Conservation (phyloP, 2,888 invertebrate species). For the Clanis bilineata region DNA sequence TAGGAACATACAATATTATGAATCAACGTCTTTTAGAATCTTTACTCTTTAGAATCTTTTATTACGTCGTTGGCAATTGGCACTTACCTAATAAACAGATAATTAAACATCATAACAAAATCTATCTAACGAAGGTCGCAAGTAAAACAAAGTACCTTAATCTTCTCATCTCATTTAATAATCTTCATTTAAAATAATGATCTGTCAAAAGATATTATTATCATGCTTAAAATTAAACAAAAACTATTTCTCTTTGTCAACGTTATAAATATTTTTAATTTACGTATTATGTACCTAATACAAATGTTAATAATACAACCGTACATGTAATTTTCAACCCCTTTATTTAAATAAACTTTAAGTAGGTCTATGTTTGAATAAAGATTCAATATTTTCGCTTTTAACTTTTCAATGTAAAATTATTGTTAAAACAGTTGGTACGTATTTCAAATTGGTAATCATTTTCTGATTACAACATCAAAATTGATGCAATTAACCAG, state of each 20-base stretch:
- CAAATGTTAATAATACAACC: conserved; percentile 7
- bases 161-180: conserved; percentile 2
- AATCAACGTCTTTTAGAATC: not conserved
- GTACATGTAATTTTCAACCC: not conserved
- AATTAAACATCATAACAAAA: not conserved
- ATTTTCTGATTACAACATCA: too few species aligned
- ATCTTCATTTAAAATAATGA: not conserved
- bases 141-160: not conserved
- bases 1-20: not conserved
- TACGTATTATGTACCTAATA: not conserved
- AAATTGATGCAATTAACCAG: too few species aligned
- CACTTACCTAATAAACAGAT: not conserved
- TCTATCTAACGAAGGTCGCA: not conserved
- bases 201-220: not conserved
- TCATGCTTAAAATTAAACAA: not conserved
- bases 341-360: not conserved
- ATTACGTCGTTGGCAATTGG: not conserved
- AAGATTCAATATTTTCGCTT: too few species aligned
- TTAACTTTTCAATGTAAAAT: too few species aligned
- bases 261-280: not conserved
- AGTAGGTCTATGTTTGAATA: too few species aligned
- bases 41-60: not conserved
- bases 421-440: too few species aligned
- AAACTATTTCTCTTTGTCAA: not conserved
- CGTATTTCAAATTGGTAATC: too few species aligned